Evolutionary conservation across 2,797 vertebrate species (phyloP).

Genomic region (Chaetophractus vellerosus): DNA sequence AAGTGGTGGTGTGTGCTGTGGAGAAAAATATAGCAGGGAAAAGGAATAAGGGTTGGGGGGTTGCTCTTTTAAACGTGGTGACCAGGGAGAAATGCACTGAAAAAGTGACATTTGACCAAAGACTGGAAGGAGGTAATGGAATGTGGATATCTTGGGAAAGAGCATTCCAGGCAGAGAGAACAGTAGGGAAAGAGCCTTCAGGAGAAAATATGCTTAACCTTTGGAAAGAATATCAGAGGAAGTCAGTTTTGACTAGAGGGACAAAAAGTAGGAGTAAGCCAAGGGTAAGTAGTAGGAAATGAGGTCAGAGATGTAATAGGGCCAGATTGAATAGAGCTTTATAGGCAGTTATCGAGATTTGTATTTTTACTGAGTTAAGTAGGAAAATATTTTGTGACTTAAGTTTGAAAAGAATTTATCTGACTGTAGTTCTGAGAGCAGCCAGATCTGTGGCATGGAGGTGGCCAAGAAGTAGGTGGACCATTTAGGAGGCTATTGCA

Average conservation of each 20-base stretch:
- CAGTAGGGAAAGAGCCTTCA: neutral
- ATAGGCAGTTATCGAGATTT: conserved; percentile 10
- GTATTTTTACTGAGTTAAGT: neutral
- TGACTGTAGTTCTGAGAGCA: conserved; percentile 35
- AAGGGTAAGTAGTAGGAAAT: neutral
- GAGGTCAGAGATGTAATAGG: conserved; percentile 21
- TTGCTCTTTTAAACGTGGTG: neutral
- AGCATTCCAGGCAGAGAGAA: neutral
- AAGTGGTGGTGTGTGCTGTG: neutral
- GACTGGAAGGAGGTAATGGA: neutral
- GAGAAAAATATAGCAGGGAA: neutral
- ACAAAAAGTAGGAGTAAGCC: too few relatives aligned
- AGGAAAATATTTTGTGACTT: neutral
- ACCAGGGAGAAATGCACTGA: neutral
- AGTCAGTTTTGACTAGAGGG: neutral
- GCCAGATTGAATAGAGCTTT: neutral
- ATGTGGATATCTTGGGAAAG: neutral
- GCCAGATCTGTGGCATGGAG: neutral
- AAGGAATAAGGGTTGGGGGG: neutral
- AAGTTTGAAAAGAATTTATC: neutral
- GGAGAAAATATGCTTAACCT: neutral
- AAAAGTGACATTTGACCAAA: neutral
- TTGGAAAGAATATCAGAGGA: conserved; percentile 12
- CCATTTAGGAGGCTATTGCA: neutral
- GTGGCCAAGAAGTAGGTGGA: neutral